A percentile compares a stretch with the other conserved stretches of the same genome.
phyloP scores from a whole-genome alignment of 2,113 vertebrate genomes.

The Sciurus niger region DNA sequence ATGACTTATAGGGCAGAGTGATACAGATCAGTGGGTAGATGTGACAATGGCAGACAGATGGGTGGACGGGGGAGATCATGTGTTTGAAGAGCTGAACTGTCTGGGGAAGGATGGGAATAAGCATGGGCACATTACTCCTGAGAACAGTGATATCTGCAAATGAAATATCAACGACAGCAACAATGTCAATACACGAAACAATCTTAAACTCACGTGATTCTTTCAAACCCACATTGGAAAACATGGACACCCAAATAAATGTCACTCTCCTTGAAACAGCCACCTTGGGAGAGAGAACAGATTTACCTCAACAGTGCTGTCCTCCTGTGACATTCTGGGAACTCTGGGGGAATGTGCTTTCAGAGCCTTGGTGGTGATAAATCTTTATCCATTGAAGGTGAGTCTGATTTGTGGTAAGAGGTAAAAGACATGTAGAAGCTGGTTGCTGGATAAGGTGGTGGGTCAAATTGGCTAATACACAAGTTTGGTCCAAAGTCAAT shows the following conservation, averaged over 20 bases:
- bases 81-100: not conserved
- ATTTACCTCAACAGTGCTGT: not conserved
- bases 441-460: not conserved
- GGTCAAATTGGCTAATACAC: not conserved
- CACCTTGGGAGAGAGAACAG: not conserved
- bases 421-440: not conserved
- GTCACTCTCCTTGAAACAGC: not conserved
- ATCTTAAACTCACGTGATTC: not conserved
- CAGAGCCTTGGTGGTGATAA: not conserved
- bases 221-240: conserved; percentile 23
- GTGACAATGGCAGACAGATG: not conserved
- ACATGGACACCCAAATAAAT: not conserved
- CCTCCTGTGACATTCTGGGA: not conserved
- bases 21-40: too few species aligned
- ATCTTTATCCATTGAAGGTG: conserved; percentile 26
- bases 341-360: not conserved
- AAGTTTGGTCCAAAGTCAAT: conserved; percentile 23
- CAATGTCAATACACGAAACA: not conserved
- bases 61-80: not conserved
- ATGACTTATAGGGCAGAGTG: too few species aligned
- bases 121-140: fast-evolving
- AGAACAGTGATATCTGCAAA: not conserved
- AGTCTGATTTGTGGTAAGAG: not conserved
- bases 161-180: not conserved
- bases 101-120: not conserved